Conservation (phyloP, 2,113 vertebrate genomes). For the Turdus rufiventris region DNA sequence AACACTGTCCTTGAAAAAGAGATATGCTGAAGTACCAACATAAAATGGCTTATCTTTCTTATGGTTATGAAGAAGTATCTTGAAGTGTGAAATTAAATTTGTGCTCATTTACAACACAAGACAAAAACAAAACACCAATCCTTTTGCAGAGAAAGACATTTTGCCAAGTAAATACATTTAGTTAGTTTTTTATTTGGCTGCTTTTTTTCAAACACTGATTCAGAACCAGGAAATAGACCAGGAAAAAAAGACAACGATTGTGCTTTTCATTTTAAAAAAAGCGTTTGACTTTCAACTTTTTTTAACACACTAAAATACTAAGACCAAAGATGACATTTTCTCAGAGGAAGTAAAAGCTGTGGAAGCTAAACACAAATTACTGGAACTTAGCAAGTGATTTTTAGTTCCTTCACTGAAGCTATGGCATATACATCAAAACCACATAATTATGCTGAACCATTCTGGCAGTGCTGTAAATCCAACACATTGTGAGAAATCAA, state of each 20-base stretch:
- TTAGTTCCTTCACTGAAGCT: not conserved
- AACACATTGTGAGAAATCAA: not conserved
- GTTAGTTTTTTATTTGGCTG: not conserved
- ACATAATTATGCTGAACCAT: not conserved
- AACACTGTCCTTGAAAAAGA: not conserved
- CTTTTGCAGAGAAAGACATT: not conserved
- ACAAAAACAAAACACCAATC: not conserved
- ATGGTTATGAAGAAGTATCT: not conserved
- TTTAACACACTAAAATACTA: not conserved
- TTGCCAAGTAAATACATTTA: not conserved
- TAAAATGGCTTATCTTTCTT: not conserved
- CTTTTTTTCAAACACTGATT: not conserved
- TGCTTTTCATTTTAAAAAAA: not conserved
- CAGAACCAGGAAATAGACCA: not conserved
- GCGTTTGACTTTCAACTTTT: not conserved
- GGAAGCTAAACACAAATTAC: not conserved
- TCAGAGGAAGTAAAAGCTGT: not conserved
- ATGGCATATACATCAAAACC: not conserved
- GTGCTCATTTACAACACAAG: not conserved
- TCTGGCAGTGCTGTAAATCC: not conserved
- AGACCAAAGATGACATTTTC: not conserved
- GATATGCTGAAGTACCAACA: not conserved
- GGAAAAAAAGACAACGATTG: not conserved
- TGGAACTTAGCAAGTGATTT: not conserved
- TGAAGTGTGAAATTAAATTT: not conserved